Evolutionary conservation across 2,113 vertebrate species (phyloP).

Genomic region (Cyanoramphus novaezelandiae): DNA sequence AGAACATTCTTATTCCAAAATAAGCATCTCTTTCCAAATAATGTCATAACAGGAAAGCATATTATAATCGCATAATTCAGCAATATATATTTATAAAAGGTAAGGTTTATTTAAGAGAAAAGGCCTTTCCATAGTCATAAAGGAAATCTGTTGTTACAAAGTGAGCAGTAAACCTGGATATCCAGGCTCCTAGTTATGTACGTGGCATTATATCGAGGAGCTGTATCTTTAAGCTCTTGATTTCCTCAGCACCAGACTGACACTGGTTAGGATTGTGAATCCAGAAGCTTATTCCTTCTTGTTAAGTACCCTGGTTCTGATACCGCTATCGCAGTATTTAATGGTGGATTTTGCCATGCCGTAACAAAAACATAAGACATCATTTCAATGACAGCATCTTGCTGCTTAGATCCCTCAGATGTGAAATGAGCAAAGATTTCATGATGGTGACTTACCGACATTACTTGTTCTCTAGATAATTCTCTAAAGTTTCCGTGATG

Average conservation of each 20-base stretch:
- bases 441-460: not conserved
- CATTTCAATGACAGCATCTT: not conserved
- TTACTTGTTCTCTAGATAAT: constrained; percentile 19
- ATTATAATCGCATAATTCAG: not conserved
- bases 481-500: constrained; percentile 20
- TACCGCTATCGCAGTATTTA: not conserved
- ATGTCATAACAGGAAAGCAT: not conserved
- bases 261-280: not conserved
- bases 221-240: not conserved
- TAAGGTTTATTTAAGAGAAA: not conserved
- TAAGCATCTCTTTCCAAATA: not conserved
- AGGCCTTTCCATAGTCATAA: not conserved
- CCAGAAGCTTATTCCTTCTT: not conserved
- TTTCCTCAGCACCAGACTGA: not conserved
- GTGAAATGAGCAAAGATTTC: constrained; percentile 6
- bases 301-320: not conserved
- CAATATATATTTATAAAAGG: not conserved
- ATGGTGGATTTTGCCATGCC: not conserved
- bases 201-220: not conserved
- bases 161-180: not conserved
- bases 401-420: not conserved
- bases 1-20: not conserved
- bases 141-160: not conserved
- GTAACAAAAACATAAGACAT: not conserved
- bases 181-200: not conserved